A percentile compares a stretch with the other conserved stretches of the same genome.
These are phyloP conservation scores for Tenodera sinensis DNA, from an alignment of 2,888 invertebrate species.

Conservation along the genomic window DNA sequence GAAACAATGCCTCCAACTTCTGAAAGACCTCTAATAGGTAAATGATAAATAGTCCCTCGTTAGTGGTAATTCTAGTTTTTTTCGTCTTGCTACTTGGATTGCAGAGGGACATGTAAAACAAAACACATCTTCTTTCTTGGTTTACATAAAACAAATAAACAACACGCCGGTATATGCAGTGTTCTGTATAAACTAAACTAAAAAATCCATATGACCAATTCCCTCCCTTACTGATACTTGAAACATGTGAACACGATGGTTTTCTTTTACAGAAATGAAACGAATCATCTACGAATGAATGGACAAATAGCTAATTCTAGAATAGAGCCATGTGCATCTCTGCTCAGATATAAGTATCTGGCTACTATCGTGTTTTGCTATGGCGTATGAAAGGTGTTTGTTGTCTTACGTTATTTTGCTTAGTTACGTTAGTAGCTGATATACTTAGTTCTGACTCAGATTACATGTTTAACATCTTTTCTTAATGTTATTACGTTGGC, in stretches of 20 bases:
- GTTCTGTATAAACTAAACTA: not conserved
- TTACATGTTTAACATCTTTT: not conserved
- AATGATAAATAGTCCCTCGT: conserved; percentile 26
- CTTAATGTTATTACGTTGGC: not conserved
- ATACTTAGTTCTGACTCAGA: not conserved
- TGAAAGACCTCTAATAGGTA: conserved; percentile 60
- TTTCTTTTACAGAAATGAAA: conserved; percentile 19
- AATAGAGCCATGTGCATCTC: not conserved
- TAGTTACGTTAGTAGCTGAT: not conserved
- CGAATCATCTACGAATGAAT: not conserved
- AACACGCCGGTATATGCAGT: not conserved
- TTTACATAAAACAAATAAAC: not conserved
- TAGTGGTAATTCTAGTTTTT: not conserved
- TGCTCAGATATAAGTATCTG: not conserved
- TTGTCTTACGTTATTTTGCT: not conserved
- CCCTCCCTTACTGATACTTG: not conserved
- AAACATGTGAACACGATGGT: not conserved
- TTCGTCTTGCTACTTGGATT: conserved; percentile 38
- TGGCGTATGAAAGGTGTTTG: not conserved
- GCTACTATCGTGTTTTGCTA: not conserved
- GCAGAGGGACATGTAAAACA: conserved; percentile 35
- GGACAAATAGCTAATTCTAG: not conserved
- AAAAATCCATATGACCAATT: conserved; percentile 11
- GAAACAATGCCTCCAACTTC: conserved; percentile 61
- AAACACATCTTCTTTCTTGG: not conserved